Evolutionary conservation across 2,888 invertebrate species (phyloP).

Genomic region (Stegophylla sp.): DNA sequence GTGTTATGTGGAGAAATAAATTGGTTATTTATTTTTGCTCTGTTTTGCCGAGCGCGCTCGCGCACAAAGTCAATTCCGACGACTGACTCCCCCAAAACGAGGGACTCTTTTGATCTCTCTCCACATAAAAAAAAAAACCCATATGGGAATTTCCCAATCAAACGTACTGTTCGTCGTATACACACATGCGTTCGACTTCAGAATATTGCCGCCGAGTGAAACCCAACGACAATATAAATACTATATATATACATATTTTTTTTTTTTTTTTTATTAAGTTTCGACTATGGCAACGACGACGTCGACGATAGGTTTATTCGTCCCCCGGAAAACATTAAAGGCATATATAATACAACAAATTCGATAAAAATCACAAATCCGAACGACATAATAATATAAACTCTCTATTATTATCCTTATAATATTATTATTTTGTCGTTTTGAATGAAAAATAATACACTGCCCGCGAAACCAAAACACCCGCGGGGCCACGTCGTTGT

Average conservation of each 20-base stretch:
- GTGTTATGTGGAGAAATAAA: constrained; percentile 54
- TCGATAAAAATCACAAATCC: background rate
- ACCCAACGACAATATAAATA: constrained; percentile 13
- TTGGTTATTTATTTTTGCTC: constrained; percentile 59
- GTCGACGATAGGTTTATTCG: no score
- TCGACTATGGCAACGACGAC: no score
- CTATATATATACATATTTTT: background rate
- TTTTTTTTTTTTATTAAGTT: background rate
- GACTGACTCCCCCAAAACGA: constrained; percentile 21
- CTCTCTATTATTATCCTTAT: background rate
- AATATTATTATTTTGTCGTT: no score
- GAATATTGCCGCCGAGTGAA: background rate
- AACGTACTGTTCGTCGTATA: background rate
- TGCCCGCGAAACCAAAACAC: no score
- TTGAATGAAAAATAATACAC: no score
- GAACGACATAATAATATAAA: no score
- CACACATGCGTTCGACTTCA: background rate
- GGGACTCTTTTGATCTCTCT: constrained; percentile 56
- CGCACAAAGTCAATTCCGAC: constrained; percentile 52
- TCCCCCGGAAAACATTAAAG: no score
- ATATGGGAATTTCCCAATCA: constrained; percentile 50
- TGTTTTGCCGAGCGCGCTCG: constrained; percentile 40
- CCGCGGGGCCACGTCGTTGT: no score
- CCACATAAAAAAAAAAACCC: no score
- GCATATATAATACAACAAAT: no score